Evolutionary conservation across 2,797 vertebrate species (phyloP), one percentile per base, ranked within the genome.

Genomic region (Syngnathus acus): DNA sequence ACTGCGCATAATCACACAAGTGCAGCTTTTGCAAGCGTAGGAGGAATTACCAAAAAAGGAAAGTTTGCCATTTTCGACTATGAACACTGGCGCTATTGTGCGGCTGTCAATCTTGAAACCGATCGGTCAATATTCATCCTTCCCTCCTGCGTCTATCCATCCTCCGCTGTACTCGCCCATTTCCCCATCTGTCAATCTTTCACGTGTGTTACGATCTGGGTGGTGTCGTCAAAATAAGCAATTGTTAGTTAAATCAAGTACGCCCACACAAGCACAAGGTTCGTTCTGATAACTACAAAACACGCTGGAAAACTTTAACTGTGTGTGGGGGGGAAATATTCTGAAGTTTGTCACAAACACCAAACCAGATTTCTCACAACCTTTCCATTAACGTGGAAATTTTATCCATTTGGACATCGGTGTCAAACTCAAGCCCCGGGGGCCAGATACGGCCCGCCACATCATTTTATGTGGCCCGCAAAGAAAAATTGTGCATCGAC

Each of bases 101-200:
- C 51, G 66, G 71, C 84, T 87, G 87, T 89, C 89, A 90, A 84
- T 88, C 89, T 86, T 64, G 77, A 74, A 71, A 75, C 78, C 82
- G 80, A 88, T 89, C 86, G 87, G 86, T 91, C 89, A 86, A 88
- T 90, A 89, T 80, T 72, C 84, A 88, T 84, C 80, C 72, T 73
- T 81, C 69, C 73, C 78, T 81, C 74, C 74, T 78, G 68, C 81
- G 79, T 86, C 80, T 76, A 82, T 83, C 80, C 83, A 65, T 90
- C 87, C 86, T 82, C 82, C 81, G 82, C 83, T 87, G 87, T 82
- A 83, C 84, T 82, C 83, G 84, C 81, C 84, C 80, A 87, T 89
- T 86, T 80, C 79, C 74, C 80, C 73, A 79, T 84, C 85, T 83
- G 86, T 89, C 88, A 87, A 84, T 88, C 88, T 80, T 61, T 68